Base-by-base conservation (phyloP, 2,888 invertebrate genomes). In the Cephalotes varians region DNA sequence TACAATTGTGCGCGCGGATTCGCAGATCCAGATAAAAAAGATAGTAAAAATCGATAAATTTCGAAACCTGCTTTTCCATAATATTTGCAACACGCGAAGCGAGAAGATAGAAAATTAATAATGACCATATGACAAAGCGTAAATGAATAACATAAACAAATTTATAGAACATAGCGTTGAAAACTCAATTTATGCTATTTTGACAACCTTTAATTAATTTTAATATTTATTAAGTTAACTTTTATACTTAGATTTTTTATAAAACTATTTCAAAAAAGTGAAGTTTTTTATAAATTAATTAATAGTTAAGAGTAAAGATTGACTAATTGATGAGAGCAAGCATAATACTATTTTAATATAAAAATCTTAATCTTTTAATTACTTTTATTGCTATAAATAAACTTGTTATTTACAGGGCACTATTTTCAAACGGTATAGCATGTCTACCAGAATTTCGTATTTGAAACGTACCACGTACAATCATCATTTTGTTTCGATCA, bases 1-100 rank as follows among this genome's bases (percentile, higher is more conserved):
- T 28, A 31, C 40, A 37, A 60, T 34, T 51, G 54, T 54, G 65
- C 65, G 51, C 82, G 31, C 51, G 40, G 25, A 74, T 31, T 2
- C 51, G 18, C 18, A 31, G n/a, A 1, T 28, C 7, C 37, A 49
- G 28, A 34, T 44, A 1, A 40, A 40, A 28, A 71, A 28, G 7
- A 51, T 9, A n/a, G n/a, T n/a, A n/a, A n/a, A n/a, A n/a, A 7
- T 25, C 10, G 21, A 74, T 25, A 64, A 47, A 44, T 49, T 25
- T 58, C 4, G 0, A 58, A 28, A 72, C 28, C n/a, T 28, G n/a
- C 15, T 44, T 44, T 10, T 9, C 7, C 0, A 25, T 40, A 40
- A 44, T 12, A 67, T 2, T 31, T 49, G n/a, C 25, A 25, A 12
- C n/a, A 44, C 9, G 12, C 40, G 2, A 31, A 56, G 1, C 18